These are phyloP conservation scores for Pteria penguin DNA, from an alignment of 2,888 invertebrate genomes.

Conservation along the genomic window DNA sequence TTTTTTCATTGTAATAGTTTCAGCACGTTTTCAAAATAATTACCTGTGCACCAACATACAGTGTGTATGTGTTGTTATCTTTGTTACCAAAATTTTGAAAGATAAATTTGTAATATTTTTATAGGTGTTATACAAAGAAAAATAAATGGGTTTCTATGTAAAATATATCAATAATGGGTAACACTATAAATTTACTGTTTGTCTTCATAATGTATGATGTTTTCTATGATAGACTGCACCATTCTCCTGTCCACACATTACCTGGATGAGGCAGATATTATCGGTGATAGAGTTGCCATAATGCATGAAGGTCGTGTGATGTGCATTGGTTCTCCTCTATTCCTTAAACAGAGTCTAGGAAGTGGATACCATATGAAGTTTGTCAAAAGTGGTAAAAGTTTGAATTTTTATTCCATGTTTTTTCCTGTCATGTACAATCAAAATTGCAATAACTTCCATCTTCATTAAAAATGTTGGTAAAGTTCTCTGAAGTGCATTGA, in stretches of 20 bases:
- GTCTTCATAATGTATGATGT: neutral
- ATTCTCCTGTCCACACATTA: slow-evolving; percentile 81
- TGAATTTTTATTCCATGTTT: no score
- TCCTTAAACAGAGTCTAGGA: slow-evolving; percentile 73
- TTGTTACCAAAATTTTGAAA: no score
- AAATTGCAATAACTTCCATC: no score
- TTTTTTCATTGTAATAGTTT: no score
- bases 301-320: slow-evolving; percentile 73
- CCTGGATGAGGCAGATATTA: slow-evolving; percentile 81
- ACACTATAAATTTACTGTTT: neutral
- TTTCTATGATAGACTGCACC: slow-evolving; percentile 68
- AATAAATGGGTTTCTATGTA: neutral
- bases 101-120: no score
- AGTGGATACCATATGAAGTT: slow-evolving; percentile 73
- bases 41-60: no score
- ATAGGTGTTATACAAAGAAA: neutral
- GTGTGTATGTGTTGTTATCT: no score
- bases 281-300: slow-evolving; percentile 79
- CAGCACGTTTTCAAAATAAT: no score
- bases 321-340: slow-evolving; percentile 73
- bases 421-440: no score
- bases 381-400: slow-evolving; percentile 42
- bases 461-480: no score
- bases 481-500: no score
- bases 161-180: no score